phyloP scores from a whole-genome alignment of 1,140 invertebrate species.

The Branchinecta lindahli region DNA sequence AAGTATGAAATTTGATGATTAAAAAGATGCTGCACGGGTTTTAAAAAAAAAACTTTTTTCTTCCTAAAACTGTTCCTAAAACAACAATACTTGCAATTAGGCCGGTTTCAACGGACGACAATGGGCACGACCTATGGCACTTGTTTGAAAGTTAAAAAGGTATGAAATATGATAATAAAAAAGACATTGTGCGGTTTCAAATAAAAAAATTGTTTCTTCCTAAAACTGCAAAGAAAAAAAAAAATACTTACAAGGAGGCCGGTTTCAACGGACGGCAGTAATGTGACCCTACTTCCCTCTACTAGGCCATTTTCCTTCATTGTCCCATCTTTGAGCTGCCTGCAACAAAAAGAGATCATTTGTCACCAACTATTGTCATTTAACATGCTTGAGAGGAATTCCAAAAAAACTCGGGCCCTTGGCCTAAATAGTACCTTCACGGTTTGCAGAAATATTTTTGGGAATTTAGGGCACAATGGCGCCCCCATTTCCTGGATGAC shows the following conservation, averaged over 20 bases:
- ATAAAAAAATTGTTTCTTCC: background rate
- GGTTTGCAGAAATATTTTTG: too few species aligned
- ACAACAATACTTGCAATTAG: too few species aligned
- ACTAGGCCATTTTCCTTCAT: conserved; percentile 67
- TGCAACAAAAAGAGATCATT: conserved; percentile 38
- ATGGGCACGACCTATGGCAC: too few species aligned
- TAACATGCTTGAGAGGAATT: background rate
- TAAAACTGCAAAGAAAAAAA: background rate
- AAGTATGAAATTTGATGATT: too few species aligned
- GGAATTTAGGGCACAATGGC: too few species aligned
- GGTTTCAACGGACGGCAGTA: conserved; percentile 82
- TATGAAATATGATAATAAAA: too few species aligned
- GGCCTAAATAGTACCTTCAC: too few species aligned
- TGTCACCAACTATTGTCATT: background rate
- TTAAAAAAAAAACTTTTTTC: background rate
- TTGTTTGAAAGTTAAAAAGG: too few species aligned
- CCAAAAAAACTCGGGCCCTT: background rate
- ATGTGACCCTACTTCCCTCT: conserved; percentile 69
- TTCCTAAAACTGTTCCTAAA: background rate
- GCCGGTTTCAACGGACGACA: too few species aligned
- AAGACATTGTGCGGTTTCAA: background rate
- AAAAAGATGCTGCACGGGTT: background rate
- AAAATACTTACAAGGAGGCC: conserved; percentile 66
- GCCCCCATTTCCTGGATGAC: too few species aligned
- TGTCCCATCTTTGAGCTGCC: conserved; percentile 71